Conservation (phyloP, 2,888 invertebrate genomes). For the Metopia argyrocephala region DNA sequence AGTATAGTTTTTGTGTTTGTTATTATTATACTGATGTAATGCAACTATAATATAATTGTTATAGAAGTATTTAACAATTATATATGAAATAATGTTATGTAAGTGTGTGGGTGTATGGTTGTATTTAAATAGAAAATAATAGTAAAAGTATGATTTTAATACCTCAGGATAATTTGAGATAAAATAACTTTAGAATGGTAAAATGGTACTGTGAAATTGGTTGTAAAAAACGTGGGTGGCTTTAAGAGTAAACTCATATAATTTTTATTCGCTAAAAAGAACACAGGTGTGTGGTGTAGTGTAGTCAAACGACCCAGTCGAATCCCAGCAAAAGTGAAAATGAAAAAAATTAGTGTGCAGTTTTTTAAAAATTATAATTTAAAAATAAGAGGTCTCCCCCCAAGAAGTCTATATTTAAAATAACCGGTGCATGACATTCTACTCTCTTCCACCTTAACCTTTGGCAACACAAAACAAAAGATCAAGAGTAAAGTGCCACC, state of each 20-base stretch:
- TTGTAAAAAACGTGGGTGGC: neutral
- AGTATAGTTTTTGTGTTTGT: neutral
- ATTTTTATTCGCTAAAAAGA: no score
- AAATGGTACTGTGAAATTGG: neutral
- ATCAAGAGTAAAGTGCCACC: no score
- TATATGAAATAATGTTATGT: neutral
- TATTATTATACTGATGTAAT: neutral
- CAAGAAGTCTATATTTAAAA: no score
- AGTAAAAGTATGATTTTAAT: neutral
- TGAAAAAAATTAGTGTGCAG: no score
- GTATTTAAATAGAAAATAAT: neutral
- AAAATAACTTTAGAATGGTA: constrained; percentile 24
- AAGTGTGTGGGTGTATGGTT: neutral
- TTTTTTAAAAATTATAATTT: no score
- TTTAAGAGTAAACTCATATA: neutral
- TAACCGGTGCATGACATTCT: no score
- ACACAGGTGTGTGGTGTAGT: no score
- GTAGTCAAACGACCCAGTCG: no score
- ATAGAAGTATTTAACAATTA: neutral
- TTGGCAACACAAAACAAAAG: no score
- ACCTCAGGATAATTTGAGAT: constrained; percentile 33
- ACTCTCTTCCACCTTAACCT: no score
- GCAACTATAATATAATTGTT: neutral
- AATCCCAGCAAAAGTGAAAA: no score
- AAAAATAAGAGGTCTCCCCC: no score